phyloP scores from a whole-genome alignment of 1,140 invertebrate species.

The Hesperophylax magnus region DNA sequence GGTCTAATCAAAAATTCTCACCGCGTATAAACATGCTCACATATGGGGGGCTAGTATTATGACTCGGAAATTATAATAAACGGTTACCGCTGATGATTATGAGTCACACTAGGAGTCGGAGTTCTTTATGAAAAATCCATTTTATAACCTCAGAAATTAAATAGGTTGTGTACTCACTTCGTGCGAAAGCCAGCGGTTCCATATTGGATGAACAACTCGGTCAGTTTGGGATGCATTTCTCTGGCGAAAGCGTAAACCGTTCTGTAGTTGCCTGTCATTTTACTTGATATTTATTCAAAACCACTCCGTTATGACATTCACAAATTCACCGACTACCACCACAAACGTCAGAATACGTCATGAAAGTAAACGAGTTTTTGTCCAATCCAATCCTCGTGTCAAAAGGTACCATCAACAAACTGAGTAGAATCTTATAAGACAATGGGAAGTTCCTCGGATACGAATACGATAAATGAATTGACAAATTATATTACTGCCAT shows the following conservation, averaged over 20 bases:
- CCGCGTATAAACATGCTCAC: slow-evolving; percentile 19
- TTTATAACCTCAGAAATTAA: slow-evolving; percentile 40
- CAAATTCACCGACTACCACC: slow-evolving; percentile 25
- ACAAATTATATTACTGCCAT: no score
- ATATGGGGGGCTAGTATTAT: slow-evolving; percentile 31
- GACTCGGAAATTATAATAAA: slow-evolving; percentile 46
- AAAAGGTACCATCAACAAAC: slow-evolving; percentile 27
- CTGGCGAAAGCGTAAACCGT: slow-evolving; percentile 80
- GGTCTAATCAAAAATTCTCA: slow-evolving; percentile 9
- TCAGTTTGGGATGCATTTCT: slow-evolving; percentile 80
- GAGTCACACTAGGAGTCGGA: slow-evolving; percentile 33
- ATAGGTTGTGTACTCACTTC: slow-evolving; percentile 72
- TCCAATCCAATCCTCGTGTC: slow-evolving; percentile 26
- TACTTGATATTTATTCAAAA: slow-evolving; percentile 44
- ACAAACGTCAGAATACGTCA: slow-evolving; percentile 51
- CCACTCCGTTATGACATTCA: slow-evolving; percentile 35
- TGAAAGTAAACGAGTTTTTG: slow-evolving; percentile 47
- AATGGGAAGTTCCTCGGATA: no score
- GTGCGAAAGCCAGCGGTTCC: slow-evolving; percentile 80
- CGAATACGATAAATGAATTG: no score
- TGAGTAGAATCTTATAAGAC: not conserved
- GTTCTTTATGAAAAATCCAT: slow-evolving; percentile 42
- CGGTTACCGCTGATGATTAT: slow-evolving; percentile 33
- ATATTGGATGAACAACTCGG: slow-evolving; percentile 75
- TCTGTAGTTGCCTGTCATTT: slow-evolving; percentile 62